A percentile compares a stretch with the other conserved stretches of the same genome.
phyloP scores from a whole-genome alignment of 2,797 vertebrate species.

The Hylomyscus alleni region DNA sequence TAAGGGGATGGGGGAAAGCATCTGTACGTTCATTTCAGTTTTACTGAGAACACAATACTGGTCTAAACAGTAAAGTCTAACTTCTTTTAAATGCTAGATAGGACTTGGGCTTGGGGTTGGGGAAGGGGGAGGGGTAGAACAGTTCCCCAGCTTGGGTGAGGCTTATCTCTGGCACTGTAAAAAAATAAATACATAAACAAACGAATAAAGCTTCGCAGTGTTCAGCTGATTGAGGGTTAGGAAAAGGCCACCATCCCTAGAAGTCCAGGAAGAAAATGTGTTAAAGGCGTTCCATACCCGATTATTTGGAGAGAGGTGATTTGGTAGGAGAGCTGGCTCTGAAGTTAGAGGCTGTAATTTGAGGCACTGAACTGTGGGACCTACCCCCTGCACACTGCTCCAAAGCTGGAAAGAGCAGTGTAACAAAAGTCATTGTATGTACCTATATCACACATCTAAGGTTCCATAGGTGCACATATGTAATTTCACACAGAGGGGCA shows the following conservation, averaged over 20 bases:
- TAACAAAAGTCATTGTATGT: neutral
- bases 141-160: neutral
- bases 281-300: neutral
- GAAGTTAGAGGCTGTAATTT: conserved; percentile 12
- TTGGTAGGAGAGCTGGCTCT: neutral
- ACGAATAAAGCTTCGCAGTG: neutral
- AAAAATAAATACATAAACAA: neutral
- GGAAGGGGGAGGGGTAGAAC: too few relatives aligned
- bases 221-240: neutral
- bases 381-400: neutral
- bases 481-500: neutral
- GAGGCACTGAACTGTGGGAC: neutral
- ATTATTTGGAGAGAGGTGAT: neutral
- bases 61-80: neutral
- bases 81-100: neutral
- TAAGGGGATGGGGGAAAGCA: neutral
- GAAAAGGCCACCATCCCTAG: neutral
- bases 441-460: neutral
- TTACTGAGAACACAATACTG: conserved; percentile 1
- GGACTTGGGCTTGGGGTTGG: neutral
- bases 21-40: neutral
- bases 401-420: neutral
- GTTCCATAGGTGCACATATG: neutral
- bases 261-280: conserved; percentile 18
- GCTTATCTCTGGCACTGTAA: neutral